A percentile compares a stretch with the other conserved stretches of the same genome.
These are phyloP conservation scores for Germaria angustata DNA, from an alignment of 2,888 invertebrate species.

Conservation along the genomic window DNA sequence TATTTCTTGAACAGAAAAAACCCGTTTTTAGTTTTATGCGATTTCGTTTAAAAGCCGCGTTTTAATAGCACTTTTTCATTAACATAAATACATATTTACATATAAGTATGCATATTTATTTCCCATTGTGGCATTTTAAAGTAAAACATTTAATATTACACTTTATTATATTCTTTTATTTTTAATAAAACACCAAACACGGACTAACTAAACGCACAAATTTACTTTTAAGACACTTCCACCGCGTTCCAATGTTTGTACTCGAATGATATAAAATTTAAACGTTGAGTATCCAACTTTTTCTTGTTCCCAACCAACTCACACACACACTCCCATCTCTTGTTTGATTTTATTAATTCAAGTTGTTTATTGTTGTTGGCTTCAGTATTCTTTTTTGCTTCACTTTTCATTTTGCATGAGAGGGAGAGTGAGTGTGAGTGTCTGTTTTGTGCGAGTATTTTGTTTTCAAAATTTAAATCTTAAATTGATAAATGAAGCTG, in stretches of 20 bases:
- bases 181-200: slow-evolving; percentile 19
- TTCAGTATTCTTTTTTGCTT: slow-evolving; percentile 3
- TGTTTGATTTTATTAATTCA: slow-evolving; percentile 22
- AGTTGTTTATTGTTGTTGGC: slow-evolving; percentile 23
- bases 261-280: slow-evolving; percentile 72
- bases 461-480: not conserved
- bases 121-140: not conserved
- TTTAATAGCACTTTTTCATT: not conserved
- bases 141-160: not conserved
- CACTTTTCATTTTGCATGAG: slow-evolving; percentile 40
- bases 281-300: slow-evolving; percentile 32
- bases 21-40: not conserved
- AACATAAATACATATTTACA: not conserved
- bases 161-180: slow-evolving; percentile 9
- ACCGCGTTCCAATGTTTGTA: slow-evolving; percentile 71
- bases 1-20: not conserved
- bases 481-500: slow-evolving; percentile 39
- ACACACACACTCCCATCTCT: slow-evolving; percentile 15
- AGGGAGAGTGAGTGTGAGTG: slow-evolving; percentile 57
- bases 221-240: slow-evolving; percentile 69
- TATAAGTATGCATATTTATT: no score
- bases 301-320: slow-evolving; percentile 44
- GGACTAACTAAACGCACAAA: slow-evolving; percentile 45
- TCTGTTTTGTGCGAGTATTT: not conserved
- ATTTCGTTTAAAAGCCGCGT: not conserved